phyloP scores from a whole-genome alignment of 2,113 vertebrate genomes.

The Epinephelus moara region DNA sequence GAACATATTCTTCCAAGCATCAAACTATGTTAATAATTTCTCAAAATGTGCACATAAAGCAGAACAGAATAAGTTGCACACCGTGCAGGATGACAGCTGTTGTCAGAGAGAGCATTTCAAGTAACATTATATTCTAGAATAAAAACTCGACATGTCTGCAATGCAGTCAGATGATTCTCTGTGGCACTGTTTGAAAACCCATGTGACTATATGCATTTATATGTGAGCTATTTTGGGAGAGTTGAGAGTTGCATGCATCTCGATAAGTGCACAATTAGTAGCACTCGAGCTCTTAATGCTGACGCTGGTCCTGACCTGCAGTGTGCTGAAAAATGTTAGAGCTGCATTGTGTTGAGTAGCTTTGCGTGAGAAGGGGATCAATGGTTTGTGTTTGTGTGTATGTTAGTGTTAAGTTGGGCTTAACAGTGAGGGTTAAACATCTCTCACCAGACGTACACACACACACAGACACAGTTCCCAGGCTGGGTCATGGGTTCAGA shows the following conservation, averaged over 20 bases:
- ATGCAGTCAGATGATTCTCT: background rate
- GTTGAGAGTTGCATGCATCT: slow-evolving; percentile 20
- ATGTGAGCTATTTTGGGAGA: slow-evolving; percentile 31
- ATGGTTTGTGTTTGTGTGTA: slow-evolving; percentile 52
- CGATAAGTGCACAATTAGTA: slow-evolving; percentile 54
- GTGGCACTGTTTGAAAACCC: background rate
- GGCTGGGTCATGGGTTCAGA: slow-evolving; percentile 69
- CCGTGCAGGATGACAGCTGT: background rate
- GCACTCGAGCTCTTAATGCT: slow-evolving; percentile 41
- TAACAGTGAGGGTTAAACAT: slow-evolving; percentile 59
- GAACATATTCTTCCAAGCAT: background rate
- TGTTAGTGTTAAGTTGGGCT: slow-evolving; percentile 50
- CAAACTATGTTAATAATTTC: background rate
- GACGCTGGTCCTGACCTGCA: slow-evolving; percentile 29
- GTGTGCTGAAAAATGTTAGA: slow-evolving; percentile 49
- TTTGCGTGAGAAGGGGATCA: slow-evolving; percentile 75
- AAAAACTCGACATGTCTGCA: background rate
- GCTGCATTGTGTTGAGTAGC: slow-evolving; percentile 65
- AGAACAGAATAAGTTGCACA: background rate
- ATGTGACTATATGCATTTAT: slow-evolving; percentile 12
- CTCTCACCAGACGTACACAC: slow-evolving; percentile 1
- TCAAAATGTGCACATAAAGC: background rate
- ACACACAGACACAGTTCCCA: slow-evolving; percentile 48
- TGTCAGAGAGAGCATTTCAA: background rate
- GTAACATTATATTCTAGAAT: background rate